These are phyloP conservation scores for Eupithecia centaureata DNA, from an alignment of 2,888 invertebrate species.

Conservation along the genomic window DNA sequence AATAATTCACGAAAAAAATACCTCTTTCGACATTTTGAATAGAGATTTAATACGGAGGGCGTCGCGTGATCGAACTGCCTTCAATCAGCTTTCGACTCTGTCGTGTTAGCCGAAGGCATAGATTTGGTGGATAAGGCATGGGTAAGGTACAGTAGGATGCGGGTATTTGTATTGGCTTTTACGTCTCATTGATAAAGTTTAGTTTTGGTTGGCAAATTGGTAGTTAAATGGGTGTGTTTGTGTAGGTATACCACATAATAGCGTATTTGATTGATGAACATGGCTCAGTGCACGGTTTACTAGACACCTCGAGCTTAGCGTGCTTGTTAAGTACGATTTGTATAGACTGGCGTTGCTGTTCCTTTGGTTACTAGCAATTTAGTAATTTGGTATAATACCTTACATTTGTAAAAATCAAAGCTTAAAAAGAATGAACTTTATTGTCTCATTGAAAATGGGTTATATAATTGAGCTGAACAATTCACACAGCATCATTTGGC, in stretches of 20 bases:
- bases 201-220: constrained; percentile 12
- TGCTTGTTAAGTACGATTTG: constrained; percentile 44
- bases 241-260: constrained; percentile 56
- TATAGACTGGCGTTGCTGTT: constrained; percentile 32
- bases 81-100: constrained; percentile 35
- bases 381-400: too few relatives aligned
- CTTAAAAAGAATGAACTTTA: too few relatives aligned
- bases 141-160: constrained; percentile 7
- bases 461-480: too few relatives aligned
- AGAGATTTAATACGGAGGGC: constrained; percentile 45
- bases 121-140: constrained; percentile 19
- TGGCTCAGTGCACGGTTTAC: constrained; percentile 43
- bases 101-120: constrained; percentile 18
- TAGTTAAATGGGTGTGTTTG: constrained; percentile 35
- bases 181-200: constrained; percentile 15
- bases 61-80: constrained; percentile 35
- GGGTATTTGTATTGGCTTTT: constrained; percentile 22
- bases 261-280: constrained; percentile 68
- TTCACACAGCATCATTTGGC: too few relatives aligned
- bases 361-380: constrained; percentile 8
- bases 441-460: too few relatives aligned
- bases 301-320: constrained; percentile 45
- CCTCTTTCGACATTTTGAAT: constrained; percentile 43
- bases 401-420: too few relatives aligned
- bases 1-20: constrained; percentile 42